Percentiles rank a stretch among this genome's conserved stretches.
Evolutionary conservation across 2,113 vertebrate genomes (phyloP).

Genomic region (Saiga tatarica): DNA sequence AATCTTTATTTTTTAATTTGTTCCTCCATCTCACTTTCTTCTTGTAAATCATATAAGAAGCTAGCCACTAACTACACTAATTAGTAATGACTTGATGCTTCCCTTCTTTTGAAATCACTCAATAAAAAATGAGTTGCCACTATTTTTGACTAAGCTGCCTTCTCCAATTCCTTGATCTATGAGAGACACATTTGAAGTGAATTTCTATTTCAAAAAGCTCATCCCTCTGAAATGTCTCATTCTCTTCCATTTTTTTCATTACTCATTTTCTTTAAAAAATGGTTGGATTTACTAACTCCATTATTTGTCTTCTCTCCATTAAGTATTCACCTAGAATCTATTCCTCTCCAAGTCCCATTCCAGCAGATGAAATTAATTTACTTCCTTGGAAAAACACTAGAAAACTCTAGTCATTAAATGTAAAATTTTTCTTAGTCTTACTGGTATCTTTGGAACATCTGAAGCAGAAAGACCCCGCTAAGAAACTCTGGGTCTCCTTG

Average conservation of each 20-base stretch:
- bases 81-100: neutral
- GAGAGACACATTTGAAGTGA: neutral
- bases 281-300: neutral
- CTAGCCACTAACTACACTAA: neutral
- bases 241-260: neutral
- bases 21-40: neutral
- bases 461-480: neutral
- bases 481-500: neutral
- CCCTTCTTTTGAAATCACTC: neutral
- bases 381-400: neutral
- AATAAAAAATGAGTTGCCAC: neutral
- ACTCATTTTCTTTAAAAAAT: neutral
- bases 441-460: neutral
- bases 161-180: neutral
- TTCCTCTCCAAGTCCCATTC: neutral
- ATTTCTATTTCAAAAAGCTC: neutral
- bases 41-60: neutral
- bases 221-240: neutral
- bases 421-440: neutral
- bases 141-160: neutral
- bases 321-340: neutral
- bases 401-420: neutral
- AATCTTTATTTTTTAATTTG: neutral
- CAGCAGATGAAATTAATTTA: neutral
- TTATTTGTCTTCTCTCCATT: neutral